A percentile compares a stretch with the other conserved stretches of the same genome.
These are phyloP conservation scores for Sigmodon hispidus DNA, from an alignment of 2,113 vertebrate species.

Conservation along the genomic window DNA sequence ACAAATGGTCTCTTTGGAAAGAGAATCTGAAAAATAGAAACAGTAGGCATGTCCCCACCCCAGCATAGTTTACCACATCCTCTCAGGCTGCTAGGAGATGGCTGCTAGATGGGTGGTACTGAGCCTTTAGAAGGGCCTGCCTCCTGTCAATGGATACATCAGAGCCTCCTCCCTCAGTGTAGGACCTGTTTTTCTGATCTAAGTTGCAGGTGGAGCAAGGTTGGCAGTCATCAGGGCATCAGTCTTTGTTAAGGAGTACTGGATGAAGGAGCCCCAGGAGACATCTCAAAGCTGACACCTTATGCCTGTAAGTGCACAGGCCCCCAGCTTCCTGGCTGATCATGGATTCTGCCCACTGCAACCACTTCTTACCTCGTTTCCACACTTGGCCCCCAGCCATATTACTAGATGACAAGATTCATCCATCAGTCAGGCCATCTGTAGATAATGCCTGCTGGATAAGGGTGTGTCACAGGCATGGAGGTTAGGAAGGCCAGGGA, in stretches of 20 bases:
- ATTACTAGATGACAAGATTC: neutral
- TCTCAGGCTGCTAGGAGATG: neutral
- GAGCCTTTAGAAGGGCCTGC: neutral
- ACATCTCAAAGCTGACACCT: neutral
- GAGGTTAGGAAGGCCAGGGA: neutral
- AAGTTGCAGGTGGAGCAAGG: neutral
- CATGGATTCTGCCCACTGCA: neutral
- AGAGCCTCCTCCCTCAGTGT: neutral
- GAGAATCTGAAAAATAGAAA: neutral
- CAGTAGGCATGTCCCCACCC: neutral
- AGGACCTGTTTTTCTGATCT: neutral
- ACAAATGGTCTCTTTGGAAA: neutral
- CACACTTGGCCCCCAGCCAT: neutral
- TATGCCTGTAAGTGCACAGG: neutral
- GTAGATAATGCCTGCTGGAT: neutral
- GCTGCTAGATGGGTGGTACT: neutral
- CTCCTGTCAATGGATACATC: neutral
- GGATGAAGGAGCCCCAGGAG: neutral
- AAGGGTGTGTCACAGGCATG: neutral
- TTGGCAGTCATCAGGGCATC: neutral
- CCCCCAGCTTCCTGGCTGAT: no score
- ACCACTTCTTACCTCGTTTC: neutral
- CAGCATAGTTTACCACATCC: neutral
- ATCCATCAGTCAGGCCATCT: neutral
- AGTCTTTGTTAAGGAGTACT: neutral